A percentile compares a stretch with the other conserved stretches of the same genome.
Conservation (phyloP, 2,113 vertebrate genomes). For the Psilopogon haemacephalus region DNA sequence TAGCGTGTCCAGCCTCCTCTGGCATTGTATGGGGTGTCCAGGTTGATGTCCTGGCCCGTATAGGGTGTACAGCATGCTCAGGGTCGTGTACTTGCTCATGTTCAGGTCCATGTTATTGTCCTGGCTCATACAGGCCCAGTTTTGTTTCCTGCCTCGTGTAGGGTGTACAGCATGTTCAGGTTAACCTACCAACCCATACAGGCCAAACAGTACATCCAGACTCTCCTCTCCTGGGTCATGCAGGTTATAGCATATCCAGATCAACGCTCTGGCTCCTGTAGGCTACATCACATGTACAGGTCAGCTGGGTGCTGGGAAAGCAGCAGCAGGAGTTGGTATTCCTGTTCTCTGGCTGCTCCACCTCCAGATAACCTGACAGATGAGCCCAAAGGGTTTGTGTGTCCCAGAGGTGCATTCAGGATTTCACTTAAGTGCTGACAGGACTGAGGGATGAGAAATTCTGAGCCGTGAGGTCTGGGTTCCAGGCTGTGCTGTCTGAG, state of each 20-base stretch:
- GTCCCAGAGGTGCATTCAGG: fast-evolving
- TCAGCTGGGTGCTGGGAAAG: background rate
- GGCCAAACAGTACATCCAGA: fast-evolving
- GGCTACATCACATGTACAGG: fast-evolving
- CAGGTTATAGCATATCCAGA: fast-evolving
- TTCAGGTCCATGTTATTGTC: no score
- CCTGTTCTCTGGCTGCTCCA: background rate
- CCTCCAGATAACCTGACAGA: background rate
- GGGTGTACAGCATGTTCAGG: background rate
- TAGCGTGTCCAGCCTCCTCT: no score
- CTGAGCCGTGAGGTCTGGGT: fast-evolving
- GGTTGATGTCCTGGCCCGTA: no score
- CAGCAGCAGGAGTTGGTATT: no score
- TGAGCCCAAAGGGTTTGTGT: background rate
- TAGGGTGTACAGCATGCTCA: no score
- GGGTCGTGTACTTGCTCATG: no score
- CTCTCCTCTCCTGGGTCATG: background rate
- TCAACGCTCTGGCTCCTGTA: fast-evolving
- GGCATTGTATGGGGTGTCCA: background rate
- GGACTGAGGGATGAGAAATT: background rate
- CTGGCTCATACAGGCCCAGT: background rate
- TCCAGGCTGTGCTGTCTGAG: fast-evolving
- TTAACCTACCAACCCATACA: background rate
- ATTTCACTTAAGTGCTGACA: background rate
- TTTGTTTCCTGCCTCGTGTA: background rate